Evolutionary conservation across 1,140 invertebrate genomes (phyloP), one percentile per base, ranked within the genome.

Genomic region (Neuroterus valhalla): DNA sequence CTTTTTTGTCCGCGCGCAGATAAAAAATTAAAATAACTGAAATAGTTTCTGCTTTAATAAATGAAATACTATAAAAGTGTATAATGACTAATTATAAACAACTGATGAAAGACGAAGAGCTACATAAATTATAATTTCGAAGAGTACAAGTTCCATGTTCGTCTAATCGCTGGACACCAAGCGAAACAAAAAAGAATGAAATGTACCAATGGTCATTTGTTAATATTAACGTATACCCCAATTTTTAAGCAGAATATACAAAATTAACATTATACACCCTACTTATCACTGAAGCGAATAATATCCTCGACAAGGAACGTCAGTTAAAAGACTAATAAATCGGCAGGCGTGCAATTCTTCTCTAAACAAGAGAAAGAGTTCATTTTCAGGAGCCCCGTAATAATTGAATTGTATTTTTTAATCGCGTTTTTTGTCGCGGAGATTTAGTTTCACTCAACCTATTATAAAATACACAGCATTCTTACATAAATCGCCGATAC

Each of bases 371-470:
- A 72, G 66, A 44, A 62, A 74, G 66, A 78, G 73, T 48, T 68
- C 23, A 80, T 82, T 77, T 87, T 87, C 87, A 89, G 85, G 87
- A 88, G 84, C 68, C 85, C 87, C 85, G 68, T 85, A 84, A 82
- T 83, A 83, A 85, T 82, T 79, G 17, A 62, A 50, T 70, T 48
- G 55, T 55, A 44, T 70, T 70, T 71, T 23, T 66, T 46, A 72
- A 66, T 26, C 31, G 15, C 55, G 55, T 23, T 31, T 62, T 62
- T 62, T 62, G 52, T 62, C 23, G 21, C 52, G 52, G 15, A n/a
- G 23, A n/a, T 62, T 38, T 62, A 62, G 23, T 79, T 68, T 79
- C 75, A 84, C 67, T 81, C 77, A 83, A 74, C 69, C 81, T 87
- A 82, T 76, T 78, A 79, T 86, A 84, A 88, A 87, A 86, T 86